These are phyloP conservation scores for Uria lomvia DNA, from an alignment of 2,113 vertebrate species.

Conservation along the genomic window DNA sequence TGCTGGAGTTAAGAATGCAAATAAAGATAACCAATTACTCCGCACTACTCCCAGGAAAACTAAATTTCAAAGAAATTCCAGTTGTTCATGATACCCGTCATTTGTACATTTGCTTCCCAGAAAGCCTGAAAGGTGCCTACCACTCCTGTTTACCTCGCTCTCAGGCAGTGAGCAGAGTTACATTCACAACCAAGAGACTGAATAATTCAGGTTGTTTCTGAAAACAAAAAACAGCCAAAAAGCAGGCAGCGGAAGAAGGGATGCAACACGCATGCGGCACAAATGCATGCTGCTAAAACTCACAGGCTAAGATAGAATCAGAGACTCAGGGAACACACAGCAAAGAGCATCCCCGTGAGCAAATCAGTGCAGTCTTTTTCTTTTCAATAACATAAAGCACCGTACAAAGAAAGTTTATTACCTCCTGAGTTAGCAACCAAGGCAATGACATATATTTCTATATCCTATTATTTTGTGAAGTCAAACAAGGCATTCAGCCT, in stretches of 20 bases:
- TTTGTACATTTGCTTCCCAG: neutral
- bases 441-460: neutral
- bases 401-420: neutral
- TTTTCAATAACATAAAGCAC: neutral
- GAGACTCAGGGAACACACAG: neutral
- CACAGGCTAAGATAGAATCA: neutral
- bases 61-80: neutral
- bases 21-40: neutral
- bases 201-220: neutral
- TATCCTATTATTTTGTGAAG: neutral
- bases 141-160: neutral
- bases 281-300: neutral
- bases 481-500: slow-evolving; percentile 33
- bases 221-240: neutral
- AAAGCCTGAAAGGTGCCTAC: neutral
- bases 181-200: neutral
- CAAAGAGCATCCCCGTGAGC: neutral
- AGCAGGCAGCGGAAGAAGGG: neutral
- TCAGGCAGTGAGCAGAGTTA: neutral
- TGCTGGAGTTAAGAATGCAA: neutral
- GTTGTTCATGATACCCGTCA: neutral
- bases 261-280: neutral
- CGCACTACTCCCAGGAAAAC: neutral
- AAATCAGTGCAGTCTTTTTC: neutral
- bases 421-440: neutral